phyloP scores from a whole-genome alignment of 2,113 vertebrate genomes.

The Marcusenius ussheri region DNA sequence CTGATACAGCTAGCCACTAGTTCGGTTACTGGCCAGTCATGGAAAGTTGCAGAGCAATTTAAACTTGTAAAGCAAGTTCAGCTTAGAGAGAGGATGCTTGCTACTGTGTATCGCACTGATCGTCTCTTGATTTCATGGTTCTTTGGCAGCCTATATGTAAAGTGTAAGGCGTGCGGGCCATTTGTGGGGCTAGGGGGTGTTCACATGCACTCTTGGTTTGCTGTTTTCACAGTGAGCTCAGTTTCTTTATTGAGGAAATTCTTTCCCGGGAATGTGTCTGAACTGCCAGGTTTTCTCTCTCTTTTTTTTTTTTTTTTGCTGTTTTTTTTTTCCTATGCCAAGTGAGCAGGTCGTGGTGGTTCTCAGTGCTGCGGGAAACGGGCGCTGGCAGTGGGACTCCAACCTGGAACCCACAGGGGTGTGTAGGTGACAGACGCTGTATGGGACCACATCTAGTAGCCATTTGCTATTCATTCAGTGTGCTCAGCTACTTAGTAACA shows the following conservation, averaged over 20 bases:
- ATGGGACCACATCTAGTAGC: neutral
- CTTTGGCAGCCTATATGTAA: neutral
- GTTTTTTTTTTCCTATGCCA: neutral
- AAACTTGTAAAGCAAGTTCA: neutral
- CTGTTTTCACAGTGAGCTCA: slow-evolving; percentile 19
- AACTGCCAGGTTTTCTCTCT: neutral
- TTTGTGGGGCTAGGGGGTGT: neutral
- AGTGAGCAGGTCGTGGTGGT: neutral
- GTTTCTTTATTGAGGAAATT: slow-evolving; percentile 50
- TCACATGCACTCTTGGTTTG: slow-evolving; percentile 10
- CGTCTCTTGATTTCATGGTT: neutral
- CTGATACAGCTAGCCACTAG: neutral
- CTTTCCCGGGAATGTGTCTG: slow-evolving; percentile 22
- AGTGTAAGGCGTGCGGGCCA: neutral
- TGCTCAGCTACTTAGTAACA: neutral
- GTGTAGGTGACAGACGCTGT: neutral
- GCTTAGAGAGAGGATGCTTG: neutral
- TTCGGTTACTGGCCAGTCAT: neutral
- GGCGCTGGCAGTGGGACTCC: neutral
- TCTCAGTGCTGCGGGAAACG: neutral
- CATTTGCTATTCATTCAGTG: neutral
- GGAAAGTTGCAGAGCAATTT: neutral
- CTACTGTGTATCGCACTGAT: neutral
- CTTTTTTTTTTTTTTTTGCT: neutral
- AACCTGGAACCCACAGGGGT: neutral